Evolutionary conservation across 2,797 vertebrate species (phyloP), one percentile per base, ranked within the genome.

Genomic region (Scleropages formosus): DNA sequence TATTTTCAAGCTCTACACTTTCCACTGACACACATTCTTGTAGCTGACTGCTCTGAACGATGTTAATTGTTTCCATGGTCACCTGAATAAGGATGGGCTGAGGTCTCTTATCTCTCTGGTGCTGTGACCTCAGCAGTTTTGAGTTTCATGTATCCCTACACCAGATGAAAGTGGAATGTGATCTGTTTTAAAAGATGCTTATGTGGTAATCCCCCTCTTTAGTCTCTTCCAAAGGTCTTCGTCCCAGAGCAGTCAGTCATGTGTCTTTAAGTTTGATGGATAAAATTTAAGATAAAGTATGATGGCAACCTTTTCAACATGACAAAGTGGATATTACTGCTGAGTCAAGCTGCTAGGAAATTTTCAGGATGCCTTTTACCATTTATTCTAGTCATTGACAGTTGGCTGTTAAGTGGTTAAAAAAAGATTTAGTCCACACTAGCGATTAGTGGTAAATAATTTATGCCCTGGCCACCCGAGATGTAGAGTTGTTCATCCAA

Each of bases 161-260:
- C 46, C 47, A 73, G 22, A 73, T 62, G 59, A 53, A 69, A 69
- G n/a, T 51, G 46, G 44, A 69, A 69, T 49, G 62, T 49, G n/a
- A 31, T 24, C 44, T 18, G 7, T 18, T 18, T 62, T 51, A n/a
- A 39, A 46, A 18, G 22, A 60, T 74, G 24, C 46, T 51, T 0
- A 12, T 61, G 46, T 51, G 18, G 31, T 24, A 69, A 24, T 31
- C n/a, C n/a, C 31, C 39, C 24, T 12, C 9, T 24, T 24, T 22
- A 12, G 24, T 47, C 26, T 47, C 46, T 56, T 70, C 68, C 49
- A 53, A 18, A 56, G 18, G 53, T 18, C 11, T 12, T 1, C 18
- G 10, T 31, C 70, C 49, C 15, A 11, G 53, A 70, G 53, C 51
- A 31, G 20, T 18, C 31, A 6, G n/a, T 27, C 7, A 39, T 8